Evolutionary conservation across 2,797 vertebrate species (phyloP), one percentile per base, ranked within the genome.

Genomic region (Fundulus diaphanus): DNA sequence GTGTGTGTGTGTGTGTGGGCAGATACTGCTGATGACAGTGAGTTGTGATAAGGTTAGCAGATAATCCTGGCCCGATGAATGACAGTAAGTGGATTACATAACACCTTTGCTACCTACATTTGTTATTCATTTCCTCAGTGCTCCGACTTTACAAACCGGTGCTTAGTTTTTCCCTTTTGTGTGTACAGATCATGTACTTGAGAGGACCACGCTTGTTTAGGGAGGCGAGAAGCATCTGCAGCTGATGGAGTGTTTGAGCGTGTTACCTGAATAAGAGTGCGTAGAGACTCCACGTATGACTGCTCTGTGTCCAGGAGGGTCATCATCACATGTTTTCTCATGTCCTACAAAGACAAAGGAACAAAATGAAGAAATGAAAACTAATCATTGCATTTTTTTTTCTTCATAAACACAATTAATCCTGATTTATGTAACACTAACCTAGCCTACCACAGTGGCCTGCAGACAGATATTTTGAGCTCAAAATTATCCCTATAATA

Each of bases 261-360:
- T n/a, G 1, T 89, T 94, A 98, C 97, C 97, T 97, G 97, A 92
- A 97, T 97, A 74, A 99, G 95, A 11, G 96, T 97, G 76, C 97
- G 97, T 44, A 99, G 95, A 0, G 98, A 98, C 89, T 99, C 98
- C 92, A 99, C 98, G 1, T 99, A 99, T 0, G 98, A 99, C 90
- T 98, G 97, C 85, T 99, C 98, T 0, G 97, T 99, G 91, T 99
- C 98, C 93, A 98, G 90, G 59, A 99, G 95, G 33, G 98, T 99
- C 98, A 98, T 98, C 92, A 98, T 97, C 86, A 99, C 98, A 92
- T 99, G 98, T 92, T 95, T 99, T 92, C 98, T 96, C 98, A 99
- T 99, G 90, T 99, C 98, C 98, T 99, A 90, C 27, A 66, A 79
- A 82, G 72, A 35, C 13, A 61, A 63, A 24, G 80, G 27, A 74